Percentiles rank a stretch among this genome's conserved stretches.
Evolutionary conservation across 2,888 invertebrate genomes (phyloP).

Genomic region (Geotrupes spiniger): DNA sequence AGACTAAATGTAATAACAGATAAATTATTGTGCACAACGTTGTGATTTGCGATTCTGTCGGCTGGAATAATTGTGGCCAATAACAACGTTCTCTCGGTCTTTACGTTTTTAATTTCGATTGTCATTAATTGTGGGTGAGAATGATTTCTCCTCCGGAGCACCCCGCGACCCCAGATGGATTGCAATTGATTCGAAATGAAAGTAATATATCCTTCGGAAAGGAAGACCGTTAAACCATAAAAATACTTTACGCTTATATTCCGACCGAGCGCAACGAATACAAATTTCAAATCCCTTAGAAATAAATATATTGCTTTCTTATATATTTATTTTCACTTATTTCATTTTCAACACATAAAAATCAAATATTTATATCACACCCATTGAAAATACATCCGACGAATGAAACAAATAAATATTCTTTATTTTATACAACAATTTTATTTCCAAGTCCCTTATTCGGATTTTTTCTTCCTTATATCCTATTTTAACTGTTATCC

Average conservation of each 20-base stretch:
- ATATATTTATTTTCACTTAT: too few relatives aligned
- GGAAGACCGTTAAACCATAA: conserved; percentile 45
- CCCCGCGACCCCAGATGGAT: conserved; percentile 37
- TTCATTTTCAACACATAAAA: too few relatives aligned
- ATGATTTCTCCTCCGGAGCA: conserved; percentile 33
- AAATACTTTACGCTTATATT: conserved; percentile 43
- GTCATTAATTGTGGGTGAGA: conserved; percentile 48
- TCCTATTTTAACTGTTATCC: too few relatives aligned
- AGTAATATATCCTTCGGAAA: conserved; percentile 49
- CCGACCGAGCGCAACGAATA: conserved; percentile 21
- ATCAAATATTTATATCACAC: too few relatives aligned
- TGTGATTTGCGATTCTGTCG: conserved; percentile 26
- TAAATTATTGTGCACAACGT: conserved; percentile 19
- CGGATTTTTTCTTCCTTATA: too few relatives aligned
- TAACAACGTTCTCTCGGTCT: conserved; percentile 36
- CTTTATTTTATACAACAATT: too few relatives aligned
- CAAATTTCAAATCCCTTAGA: not conserved
- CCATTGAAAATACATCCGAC: too few relatives aligned
- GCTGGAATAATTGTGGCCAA: conserved; percentile 31
- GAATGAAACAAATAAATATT: too few relatives aligned
- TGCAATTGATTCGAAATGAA: conserved; percentile 51
- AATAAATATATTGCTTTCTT: too few relatives aligned
- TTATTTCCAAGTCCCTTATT: too few relatives aligned
- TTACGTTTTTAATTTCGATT: conserved; percentile 51
- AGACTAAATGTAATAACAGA: conserved; percentile 23